Evolutionary conservation across 2,113 vertebrate species (phyloP), one percentile per base, ranked within the genome.

Genomic region (Nothocercus nigrocapillus): DNA sequence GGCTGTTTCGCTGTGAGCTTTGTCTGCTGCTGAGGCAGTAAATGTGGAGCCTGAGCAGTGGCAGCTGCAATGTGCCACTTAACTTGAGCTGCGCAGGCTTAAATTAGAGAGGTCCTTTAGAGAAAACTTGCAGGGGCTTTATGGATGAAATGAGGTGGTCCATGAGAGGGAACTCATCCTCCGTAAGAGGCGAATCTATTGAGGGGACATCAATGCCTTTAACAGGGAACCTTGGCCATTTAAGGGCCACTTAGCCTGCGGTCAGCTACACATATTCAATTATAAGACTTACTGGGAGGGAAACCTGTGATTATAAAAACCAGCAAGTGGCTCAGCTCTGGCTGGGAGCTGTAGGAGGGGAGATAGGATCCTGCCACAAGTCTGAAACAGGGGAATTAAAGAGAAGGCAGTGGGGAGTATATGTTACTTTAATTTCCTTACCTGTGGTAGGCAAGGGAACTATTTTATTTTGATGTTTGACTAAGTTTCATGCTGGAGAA

Each of bases 361-460:
- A 63, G 53, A 73, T 25, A 79, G 38, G 30, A 75, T 87, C 51
- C 82, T 93, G 19, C 34, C 69, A 61, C 30, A 34, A 21, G 38
- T n/a, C 78, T 87, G 78, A 70, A 90, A 77, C 38, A 56, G 62
- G 16, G n/a, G 74, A 38, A 90, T 87, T 93, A 90, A 87, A 93
- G 54, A 75, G 49, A 76, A 89, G 63, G 21, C 68, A 34, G 90
- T 42, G 24, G 73, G 87, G 62, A 93, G 56, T 27, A n/a, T 24
- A 7, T 38, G 34, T 78, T 94, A 63, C 53, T 51, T 78, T 73
- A 83, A 70, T 90, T 64, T 89, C 49, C 49, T 89, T 82, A 89
- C 86, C 85, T 47, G 36, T 74, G 62, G 36, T 79, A 89, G 72
- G 62, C 86, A 78, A 20, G n/a, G 22, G 49, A 87, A 61, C 51